Evolutionary conservation across 2,113 vertebrate genomes (phyloP).

Genomic region (Aphyosemion australe): DNA sequence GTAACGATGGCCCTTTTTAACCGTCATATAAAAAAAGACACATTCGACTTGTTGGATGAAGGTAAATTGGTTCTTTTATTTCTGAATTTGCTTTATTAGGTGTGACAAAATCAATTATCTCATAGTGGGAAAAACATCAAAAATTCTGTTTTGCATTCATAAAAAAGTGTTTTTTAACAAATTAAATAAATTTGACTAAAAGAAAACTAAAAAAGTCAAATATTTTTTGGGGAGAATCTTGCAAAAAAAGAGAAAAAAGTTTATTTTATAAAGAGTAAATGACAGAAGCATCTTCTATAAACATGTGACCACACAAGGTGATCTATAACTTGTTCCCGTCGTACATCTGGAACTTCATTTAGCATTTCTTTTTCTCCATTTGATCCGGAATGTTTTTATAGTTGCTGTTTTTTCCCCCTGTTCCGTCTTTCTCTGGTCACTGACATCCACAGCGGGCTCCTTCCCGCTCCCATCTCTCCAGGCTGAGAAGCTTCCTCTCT

Average conservation of each 20-base stretch:
- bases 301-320: constrained; percentile 31
- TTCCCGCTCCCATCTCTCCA: constrained; percentile 65
- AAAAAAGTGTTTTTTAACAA: too few species aligned
- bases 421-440: constrained; percentile 57
- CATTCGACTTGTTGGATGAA: constrained; percentile 14
- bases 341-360: constrained; percentile 56
- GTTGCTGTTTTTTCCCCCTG: constrained; percentile 1
- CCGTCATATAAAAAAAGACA: neutral
- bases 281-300: neutral
- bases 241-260: too few species aligned
- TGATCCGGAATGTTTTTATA: constrained; percentile 55
- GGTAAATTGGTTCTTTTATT: constrained; percentile 4
- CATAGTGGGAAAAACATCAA: neutral
- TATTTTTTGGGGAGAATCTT: too few species aligned
- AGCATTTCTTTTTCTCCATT: constrained; percentile 23
- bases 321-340: constrained; percentile 26
- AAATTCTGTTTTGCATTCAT: neutral
- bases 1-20: neutral
- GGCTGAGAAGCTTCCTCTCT: constrained; percentile 62
- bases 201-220: too few species aligned
- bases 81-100: neutral
- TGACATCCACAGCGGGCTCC: constrained; percentile 72
- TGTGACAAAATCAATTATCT: constrained; percentile 18
- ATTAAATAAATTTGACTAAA: too few species aligned
- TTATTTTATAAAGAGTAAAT: too few species aligned